Evolutionary conservation across 2,113 vertebrate species (phyloP).

Genomic region (Rafetus swinhoei): DNA sequence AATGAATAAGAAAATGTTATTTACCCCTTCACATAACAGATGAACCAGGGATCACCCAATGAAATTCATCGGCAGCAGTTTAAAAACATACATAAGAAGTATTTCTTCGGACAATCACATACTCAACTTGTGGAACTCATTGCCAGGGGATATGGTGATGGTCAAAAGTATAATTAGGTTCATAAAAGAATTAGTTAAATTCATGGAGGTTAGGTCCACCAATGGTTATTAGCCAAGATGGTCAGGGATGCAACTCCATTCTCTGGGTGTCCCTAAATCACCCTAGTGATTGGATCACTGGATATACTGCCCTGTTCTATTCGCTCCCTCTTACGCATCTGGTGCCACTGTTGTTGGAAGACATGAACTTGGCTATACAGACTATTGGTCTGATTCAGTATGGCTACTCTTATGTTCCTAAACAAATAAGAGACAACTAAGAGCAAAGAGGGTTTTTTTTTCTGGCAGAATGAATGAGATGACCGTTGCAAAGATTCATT

Average conservation of each 20-base stretch:
- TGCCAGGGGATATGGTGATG: neutral
- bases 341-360: neutral
- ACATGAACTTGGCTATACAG: neutral
- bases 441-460: neutral
- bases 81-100: no score
- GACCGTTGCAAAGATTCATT: neutral
- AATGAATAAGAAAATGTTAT: no score
- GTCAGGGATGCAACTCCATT: neutral
- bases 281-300: neutral
- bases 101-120: no score
- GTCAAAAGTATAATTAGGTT: neutral
- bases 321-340: neutral
- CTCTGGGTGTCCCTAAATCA: neutral
- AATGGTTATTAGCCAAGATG: neutral
- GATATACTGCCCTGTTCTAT: neutral
- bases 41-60: no score
- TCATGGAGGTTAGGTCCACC: neutral
- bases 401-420: neutral
- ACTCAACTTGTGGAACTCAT: no score
- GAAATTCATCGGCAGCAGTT: no score
- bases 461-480: neutral
- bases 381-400: neutral
- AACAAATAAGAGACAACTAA: slow-evolving; percentile 1
- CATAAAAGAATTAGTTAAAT: neutral
- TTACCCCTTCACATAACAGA: no score